Conservation (phyloP, 1,140 invertebrate genomes). For the Choristoneura fumiferana region DNA sequence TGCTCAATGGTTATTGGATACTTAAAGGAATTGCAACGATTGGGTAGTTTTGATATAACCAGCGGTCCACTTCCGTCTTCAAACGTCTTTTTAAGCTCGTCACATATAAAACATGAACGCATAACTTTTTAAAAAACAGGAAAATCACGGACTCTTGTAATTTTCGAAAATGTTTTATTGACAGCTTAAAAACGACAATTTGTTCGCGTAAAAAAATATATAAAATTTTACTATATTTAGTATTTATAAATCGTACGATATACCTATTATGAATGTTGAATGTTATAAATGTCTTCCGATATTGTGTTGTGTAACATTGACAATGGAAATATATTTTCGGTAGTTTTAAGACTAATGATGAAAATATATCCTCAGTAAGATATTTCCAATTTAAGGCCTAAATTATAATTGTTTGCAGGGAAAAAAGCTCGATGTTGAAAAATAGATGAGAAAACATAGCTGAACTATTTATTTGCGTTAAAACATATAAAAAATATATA, state of each 20-base stretch:
- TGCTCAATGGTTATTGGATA: not conserved
- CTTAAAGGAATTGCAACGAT: constrained; percentile 4
- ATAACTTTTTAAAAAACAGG: too few relatives aligned
- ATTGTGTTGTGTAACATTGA: constrained; percentile 30
- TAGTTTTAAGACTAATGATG: not conserved
- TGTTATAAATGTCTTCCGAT: constrained; percentile 21
- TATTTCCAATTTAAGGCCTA: constrained; percentile 13
- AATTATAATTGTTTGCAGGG: not conserved
- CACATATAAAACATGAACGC: too few relatives aligned
- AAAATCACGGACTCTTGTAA: too few relatives aligned
- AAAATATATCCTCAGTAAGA: constrained; percentile 7
- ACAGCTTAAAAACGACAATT: too few relatives aligned
- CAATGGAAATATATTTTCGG: constrained; percentile 54
- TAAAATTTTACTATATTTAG: not conserved
- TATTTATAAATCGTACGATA: not conserved
- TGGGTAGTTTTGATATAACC: not conserved
- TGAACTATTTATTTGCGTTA: constrained; percentile 4
- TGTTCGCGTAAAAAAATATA: too few relatives aligned
- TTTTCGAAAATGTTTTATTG: too few relatives aligned
- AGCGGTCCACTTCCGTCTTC: constrained; percentile 6
- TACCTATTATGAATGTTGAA: constrained; percentile 27
- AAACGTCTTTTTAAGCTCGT: too few relatives aligned
- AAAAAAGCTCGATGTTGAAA: not conserved
- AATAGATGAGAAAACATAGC: too few relatives aligned
- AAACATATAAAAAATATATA: not conserved